Evolutionary conservation across 2,797 vertebrate species (phyloP), one percentile per base, ranked within the genome.

Genomic region (Molossus molossus): DNA sequence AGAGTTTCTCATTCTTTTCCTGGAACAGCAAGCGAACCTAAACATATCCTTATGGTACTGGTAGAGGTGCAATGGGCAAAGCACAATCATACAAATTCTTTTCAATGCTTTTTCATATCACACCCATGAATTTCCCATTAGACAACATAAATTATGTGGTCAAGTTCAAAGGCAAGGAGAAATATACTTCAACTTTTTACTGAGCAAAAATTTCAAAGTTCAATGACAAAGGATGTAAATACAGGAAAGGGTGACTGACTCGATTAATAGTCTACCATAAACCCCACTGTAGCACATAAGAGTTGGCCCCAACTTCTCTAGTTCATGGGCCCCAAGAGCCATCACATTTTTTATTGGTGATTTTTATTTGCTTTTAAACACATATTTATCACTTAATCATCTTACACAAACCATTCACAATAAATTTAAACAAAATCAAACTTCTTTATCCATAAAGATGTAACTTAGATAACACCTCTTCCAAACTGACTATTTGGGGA

Each of bases 341-440:
- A 27, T 73, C 29, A 33, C 8, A 33, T 64, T 64, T 73, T 18
- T 37, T 53, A 80, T 0, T 88, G 33, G 53, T 73, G 37, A 18
- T 37, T 91, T 84, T 84, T 37, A 80, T 77, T 82, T 87, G 57
- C 29, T 94, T 85, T 92, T 80, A 53, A 80, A 89, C 18, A 65
- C 17, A 23, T 33, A 67, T 60, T 48, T 75, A 55, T 50, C 20
- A 12, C 45, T 81, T 73, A 57, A 84, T 18, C 12, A 67, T 62
- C 25, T 60, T 53, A 40, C 5, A 10, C 15, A 58, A 64, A 55
- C 53, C 60, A 70, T 5, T 79, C 40, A 60, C 57, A 87, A 58
- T 62, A 76, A 89, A 64, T 69, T 89, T 88, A 76, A 58, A 60
- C 37, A 80, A 75, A 85, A 73, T 37, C 65, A 76, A 65, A 64